phyloP scores from a whole-genome alignment of 2,888 invertebrate species.

The Hanleya hanleyi region DNA sequence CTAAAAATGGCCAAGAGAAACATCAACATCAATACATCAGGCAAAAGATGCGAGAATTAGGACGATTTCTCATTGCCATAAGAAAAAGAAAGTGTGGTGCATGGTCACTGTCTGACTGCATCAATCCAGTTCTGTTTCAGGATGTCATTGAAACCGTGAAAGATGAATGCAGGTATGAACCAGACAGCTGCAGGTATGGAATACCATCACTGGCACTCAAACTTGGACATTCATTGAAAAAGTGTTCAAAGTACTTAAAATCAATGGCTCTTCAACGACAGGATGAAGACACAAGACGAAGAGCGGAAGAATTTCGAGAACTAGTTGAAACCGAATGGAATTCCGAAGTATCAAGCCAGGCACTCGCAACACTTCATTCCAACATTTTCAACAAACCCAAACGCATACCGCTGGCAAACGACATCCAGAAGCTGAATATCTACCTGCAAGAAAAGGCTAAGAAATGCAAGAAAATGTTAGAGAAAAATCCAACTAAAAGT shows the following conservation, averaged over 20 bases:
- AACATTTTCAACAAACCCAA: neutral
- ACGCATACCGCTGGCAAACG: neutral
- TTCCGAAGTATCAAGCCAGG: neutral
- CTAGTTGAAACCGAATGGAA: neutral
- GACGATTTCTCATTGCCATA: neutral
- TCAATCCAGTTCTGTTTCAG: neutral
- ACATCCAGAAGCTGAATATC: neutral
- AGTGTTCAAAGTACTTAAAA: neutral
- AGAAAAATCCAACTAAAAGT: neutral
- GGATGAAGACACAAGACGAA: neutral
- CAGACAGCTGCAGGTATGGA: neutral
- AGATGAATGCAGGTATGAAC: neutral
- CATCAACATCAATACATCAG: slow-evolving; percentile 1
- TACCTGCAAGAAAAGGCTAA: neutral
- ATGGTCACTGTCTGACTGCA: neutral
- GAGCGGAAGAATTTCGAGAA: neutral
- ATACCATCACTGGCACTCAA: neutral
- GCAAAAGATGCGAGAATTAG: neutral
- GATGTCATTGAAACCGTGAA: neutral
- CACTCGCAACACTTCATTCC: neutral
- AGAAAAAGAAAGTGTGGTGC: neutral
- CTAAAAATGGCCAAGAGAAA: neutral
- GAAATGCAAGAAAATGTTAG: neutral
- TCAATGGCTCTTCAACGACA: neutral
- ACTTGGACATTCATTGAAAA: neutral